A percentile compares a stretch with the other conserved stretches of the same genome.
These are phyloP conservation scores for Druceiella hillmani DNA, from an alignment of 2,888 invertebrate genomes.

Conservation along the genomic window DNA sequence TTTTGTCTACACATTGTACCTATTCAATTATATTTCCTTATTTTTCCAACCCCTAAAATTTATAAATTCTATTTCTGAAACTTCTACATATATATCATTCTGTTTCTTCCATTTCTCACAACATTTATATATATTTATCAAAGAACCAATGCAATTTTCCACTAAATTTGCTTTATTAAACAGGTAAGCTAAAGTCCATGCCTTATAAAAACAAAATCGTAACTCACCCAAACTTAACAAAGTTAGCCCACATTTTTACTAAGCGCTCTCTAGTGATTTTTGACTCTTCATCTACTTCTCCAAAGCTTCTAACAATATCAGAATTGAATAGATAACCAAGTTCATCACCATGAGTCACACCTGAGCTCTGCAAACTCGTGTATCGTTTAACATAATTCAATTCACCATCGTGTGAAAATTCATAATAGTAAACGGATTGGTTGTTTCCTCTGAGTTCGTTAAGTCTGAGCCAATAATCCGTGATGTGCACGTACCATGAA, in stretches of 20 bases:
- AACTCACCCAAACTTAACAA: background rate
- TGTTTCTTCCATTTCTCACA: no score
- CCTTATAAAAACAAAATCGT: background rate
- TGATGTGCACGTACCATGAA: conserved; percentile 3
- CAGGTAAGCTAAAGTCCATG: no score
- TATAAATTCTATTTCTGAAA: no score
- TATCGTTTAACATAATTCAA: conserved; percentile 1
- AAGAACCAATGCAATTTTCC: no score
- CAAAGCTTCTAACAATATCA: background rate
- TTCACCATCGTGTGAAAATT: conserved; percentile 4
- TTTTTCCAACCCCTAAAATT: no score
- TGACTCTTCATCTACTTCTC: background rate
- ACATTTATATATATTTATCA: no score
- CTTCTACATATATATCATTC: no score
- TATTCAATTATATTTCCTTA: no score
- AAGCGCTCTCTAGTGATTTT: background rate
- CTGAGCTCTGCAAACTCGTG: background rate
- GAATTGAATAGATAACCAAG: conserved; percentile 5
- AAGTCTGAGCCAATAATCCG: background rate
- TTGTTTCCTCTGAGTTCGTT: background rate
- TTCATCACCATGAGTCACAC: conserved; percentile 7
- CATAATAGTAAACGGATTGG: background rate
- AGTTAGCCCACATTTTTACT: background rate
- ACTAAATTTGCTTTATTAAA: no score
- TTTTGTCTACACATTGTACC: no score